A percentile compares a stretch with the other conserved stretches of the same genome.
Evolutionary conservation across 2,113 vertebrate genomes (phyloP).

Genomic region (Brevimyrus niger): DNA sequence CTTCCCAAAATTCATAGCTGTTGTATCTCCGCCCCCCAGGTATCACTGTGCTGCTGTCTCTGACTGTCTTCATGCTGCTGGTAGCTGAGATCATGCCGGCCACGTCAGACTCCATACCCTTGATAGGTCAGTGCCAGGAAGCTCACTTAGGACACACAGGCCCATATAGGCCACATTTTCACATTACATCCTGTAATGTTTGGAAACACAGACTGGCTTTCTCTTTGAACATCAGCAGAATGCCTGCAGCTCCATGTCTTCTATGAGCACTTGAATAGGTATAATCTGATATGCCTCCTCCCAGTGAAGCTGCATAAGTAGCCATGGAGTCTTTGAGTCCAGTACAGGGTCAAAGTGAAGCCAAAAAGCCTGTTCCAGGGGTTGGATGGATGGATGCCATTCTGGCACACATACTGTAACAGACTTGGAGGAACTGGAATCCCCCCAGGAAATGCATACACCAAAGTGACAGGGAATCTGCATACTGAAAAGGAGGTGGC

Average conservation of each 20-base stretch:
- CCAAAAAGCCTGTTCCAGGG: not conserved
- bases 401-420: not conserved
- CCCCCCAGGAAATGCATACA: not conserved
- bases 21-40: slow-evolving; percentile 14
- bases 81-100: slow-evolving; percentile 36
- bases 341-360: not conserved
- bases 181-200: not conserved
- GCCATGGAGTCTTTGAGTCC: not conserved
- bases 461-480: not conserved
- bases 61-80: slow-evolving; percentile 33
- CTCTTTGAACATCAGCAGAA: not conserved
- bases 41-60: slow-evolving; percentile 33
- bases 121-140: slow-evolving; percentile 22
- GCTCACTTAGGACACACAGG: not conserved
- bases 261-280: not conserved
- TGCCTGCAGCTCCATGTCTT: not conserved
- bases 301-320: not conserved
- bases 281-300: not conserved
- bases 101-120: slow-evolving; percentile 32
- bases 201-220: not conserved
- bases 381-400: not conserved
- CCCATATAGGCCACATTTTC: not conserved
- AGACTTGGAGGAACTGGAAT: not conserved
- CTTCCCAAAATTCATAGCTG: not conserved
- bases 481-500: not conserved